Evolutionary conservation across 2,797 vertebrate genomes (phyloP).

Genomic region (Hapalemur alaotrensis): DNA sequence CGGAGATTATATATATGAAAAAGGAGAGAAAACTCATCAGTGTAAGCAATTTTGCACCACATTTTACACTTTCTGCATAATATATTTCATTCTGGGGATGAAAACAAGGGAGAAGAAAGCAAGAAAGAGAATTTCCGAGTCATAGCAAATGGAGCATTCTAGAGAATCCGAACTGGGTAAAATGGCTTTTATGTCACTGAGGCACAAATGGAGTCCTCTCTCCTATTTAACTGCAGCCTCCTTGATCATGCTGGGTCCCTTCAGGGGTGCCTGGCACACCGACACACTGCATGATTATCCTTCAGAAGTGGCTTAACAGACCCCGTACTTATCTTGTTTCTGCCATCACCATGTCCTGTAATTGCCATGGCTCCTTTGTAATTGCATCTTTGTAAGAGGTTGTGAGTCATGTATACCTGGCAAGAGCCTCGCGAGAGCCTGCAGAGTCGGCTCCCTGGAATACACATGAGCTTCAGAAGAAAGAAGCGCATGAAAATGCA

Average conservation of each 20-base stretch:
- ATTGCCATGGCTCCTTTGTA: slow-evolving; percentile 42
- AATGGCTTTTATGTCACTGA: slow-evolving; percentile 60
- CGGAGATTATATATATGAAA: background rate
- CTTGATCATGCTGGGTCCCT: slow-evolving; percentile 9
- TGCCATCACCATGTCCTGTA: slow-evolving; percentile 56
- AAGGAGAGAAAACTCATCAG: background rate
- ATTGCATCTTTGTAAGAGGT: slow-evolving; percentile 70
- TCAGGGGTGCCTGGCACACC: slow-evolving; percentile 60
- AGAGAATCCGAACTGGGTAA: slow-evolving; percentile 61
- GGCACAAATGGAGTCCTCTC: slow-evolving; percentile 56
- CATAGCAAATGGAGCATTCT: slow-evolving; percentile 57
- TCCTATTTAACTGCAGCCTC: slow-evolving; percentile 47
- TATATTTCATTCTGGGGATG: background rate
- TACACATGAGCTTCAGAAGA: background rate
- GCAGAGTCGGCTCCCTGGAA: background rate
- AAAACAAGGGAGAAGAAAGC: background rate
- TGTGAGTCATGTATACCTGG: slow-evolving; percentile 61
- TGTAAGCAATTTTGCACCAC: background rate
- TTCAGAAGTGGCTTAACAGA: background rate
- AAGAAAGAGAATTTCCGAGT: slow-evolving; percentile 48
- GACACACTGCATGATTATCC: background rate
- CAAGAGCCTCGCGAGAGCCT: background rate
- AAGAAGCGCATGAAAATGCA: background rate
- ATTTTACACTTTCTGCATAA: background rate
- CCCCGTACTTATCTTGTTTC: slow-evolving; percentile 45